Conservation (phyloP, 2,888 invertebrate species). For the Aromia moschata region DNA sequence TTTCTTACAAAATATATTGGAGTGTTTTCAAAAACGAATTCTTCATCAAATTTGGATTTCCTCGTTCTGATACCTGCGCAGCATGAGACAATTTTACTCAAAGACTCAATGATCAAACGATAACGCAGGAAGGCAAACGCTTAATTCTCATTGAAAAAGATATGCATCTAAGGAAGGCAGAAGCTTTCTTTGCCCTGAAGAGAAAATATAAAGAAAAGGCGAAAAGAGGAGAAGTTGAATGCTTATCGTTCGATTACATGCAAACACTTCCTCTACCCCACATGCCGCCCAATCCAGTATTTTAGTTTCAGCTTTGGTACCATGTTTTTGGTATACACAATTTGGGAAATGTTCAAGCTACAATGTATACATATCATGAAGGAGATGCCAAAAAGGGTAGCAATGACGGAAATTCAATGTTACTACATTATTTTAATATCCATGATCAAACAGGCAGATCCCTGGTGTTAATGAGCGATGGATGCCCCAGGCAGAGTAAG, state of each 20-base stretch:
- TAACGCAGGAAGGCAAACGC: too few species aligned
- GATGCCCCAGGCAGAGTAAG: constrained; percentile 35
- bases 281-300: constrained; percentile 33
- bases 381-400: constrained; percentile 28
- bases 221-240: constrained; percentile 16
- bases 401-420: constrained; percentile 34
- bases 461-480: constrained; percentile 30
- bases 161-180: too few species aligned
- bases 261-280: constrained; percentile 36
- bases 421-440: constrained; percentile 29
- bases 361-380: constrained; percentile 33
- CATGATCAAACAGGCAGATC: background rate
- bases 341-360: constrained; percentile 28
- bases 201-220: too few species aligned
- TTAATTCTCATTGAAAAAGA: too few species aligned
- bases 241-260: constrained; percentile 34
- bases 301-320: constrained; percentile 35
- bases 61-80: too few species aligned
- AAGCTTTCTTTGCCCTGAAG: too few species aligned
- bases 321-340: constrained; percentile 39
- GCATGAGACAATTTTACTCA: too few species aligned
- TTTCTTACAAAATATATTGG: too few species aligned
- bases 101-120: too few species aligned
- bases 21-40: too few species aligned
- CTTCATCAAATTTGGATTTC: too few species aligned